Evolutionary conservation across 2,888 invertebrate species (phyloP).

Genomic region (Athrips mouffetella): DNA sequence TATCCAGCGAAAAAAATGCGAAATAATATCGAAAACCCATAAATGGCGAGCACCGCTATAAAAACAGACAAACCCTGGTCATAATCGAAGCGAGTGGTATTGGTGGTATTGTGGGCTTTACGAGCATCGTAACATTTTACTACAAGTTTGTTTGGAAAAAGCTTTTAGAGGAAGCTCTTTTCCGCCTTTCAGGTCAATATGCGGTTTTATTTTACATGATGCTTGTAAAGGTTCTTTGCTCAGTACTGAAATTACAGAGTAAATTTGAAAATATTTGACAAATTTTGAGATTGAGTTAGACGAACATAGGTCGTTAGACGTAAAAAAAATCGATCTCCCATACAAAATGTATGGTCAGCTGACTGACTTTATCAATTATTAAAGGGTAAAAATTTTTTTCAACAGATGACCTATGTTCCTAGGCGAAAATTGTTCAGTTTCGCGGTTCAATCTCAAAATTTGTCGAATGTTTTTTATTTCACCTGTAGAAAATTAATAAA

Average conservation of each 20-base stretch:
- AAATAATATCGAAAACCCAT: conserved; percentile 75
- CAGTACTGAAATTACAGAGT: conserved; percentile 2
- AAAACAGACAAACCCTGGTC: conserved; percentile 69
- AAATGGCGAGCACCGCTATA: conserved; percentile 66
- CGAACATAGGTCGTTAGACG: no score
- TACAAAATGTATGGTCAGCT: no score
- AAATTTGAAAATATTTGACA: neutral
- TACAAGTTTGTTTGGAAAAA: conserved; percentile 56
- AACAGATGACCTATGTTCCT: no score
- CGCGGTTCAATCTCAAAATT: no score
- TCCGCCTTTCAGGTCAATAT: conserved; percentile 15
- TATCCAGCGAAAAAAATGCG: conserved; percentile 63
- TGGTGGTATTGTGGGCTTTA: conserved; percentile 74
- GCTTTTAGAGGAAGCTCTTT: conserved; percentile 42
- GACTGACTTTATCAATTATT: no score
- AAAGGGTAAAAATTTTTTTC: no score
- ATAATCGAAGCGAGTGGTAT: conserved; percentile 74
- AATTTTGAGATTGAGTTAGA: no score
- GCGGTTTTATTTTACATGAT: no score
- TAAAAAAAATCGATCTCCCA: no score
- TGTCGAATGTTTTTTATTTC: no score
- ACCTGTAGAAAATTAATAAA: no score
- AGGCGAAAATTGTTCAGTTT: no score
- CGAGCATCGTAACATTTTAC: conserved; percentile 73
- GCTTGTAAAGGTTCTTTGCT: neutral